These are phyloP conservation scores for Poeciliopsis turneri DNA, from an alignment of 2,797 vertebrate species.

Conservation along the genomic window DNA sequence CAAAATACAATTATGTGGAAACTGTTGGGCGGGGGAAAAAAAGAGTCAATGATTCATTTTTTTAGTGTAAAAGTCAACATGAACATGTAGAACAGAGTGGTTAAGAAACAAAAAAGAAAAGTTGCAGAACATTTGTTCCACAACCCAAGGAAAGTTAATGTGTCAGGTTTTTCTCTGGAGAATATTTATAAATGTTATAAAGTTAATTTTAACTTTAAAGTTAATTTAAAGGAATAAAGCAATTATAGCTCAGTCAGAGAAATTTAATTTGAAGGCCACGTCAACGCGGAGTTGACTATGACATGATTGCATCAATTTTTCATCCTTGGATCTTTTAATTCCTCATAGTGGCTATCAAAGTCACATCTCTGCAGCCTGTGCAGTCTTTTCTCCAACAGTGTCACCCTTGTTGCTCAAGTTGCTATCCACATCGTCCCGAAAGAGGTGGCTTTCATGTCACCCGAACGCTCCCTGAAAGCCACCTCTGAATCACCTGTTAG, in stretches of 20 bases:
- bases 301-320: slow-evolving; percentile 1
- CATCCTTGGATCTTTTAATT: neutral
- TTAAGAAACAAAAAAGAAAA: neutral
- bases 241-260: neutral
- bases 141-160: neutral
- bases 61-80: neutral
- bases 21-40: too few relatives aligned
- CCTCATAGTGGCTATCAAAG: slow-evolving; percentile 19
- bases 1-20: too few relatives aligned
- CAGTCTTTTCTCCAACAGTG: slow-evolving; percentile 23
- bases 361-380: slow-evolving; percentile 42
- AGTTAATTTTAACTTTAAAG: neutral
- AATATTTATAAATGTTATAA: neutral
- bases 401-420: slow-evolving; percentile 51
- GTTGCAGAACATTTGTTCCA: neutral
- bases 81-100: neutral
- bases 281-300: neutral
- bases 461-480: slow-evolving; percentile 41
- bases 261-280: neutral
- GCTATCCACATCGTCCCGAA: slow-evolving; percentile 15
- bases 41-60: too few relatives aligned
- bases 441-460: slow-evolving; percentile 19
- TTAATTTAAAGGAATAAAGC: neutral
- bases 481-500: slow-evolving; percentile 69
- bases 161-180: neutral